Base-by-base conservation (phyloP, 2,888 invertebrate genomes). In the Heliconius ismenius region DNA sequence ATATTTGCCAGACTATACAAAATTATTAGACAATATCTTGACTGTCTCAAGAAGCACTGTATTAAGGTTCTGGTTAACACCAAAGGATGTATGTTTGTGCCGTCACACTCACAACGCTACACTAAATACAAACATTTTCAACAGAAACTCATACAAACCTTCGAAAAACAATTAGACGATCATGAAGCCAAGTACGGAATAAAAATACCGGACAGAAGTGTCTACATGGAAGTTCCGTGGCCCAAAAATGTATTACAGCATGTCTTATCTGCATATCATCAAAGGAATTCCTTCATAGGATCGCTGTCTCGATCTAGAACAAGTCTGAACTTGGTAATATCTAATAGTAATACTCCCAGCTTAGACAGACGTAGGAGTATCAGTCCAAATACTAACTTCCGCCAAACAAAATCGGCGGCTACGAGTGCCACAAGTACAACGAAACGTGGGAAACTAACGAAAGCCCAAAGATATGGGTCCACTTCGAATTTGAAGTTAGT, bases 291-390 rank as follows among this genome's bases (percentile, higher is more conserved):
- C 15, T 94, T 95, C 82, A 93, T 95, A 13, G 95, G 95, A 15
- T 93, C 94, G 7, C 83, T 96, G 65, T 94, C 95, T 0, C 86
- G 95, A 1, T 95, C 95, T 0, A 89, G 95, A 24, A 95, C 95
- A 0, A 94, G 95, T 49, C 86, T 95, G 0, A 92, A 95, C 84
- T 76, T 87, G 3, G 87, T 91, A 80, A 77, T 91, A 2, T 87
- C 91, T 0, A 85, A 89, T 0, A 84, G 89, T 0, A 90, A 86
- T 67, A 91, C 92, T 0, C 91, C 92, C 0, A 86, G 85, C n/a
- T 83, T 90, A 85, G 88, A 89, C 11, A 82, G 93, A 0, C 79
- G 93, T 1, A 79, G 91, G 0, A 92, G 91, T 73, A 86, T 91
- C 0, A 93, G 92, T 60, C 94, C 94, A 0, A 81, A 75, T 0